Evolutionary conservation across 2,113 vertebrate genomes (phyloP).

Genomic region (Malurus alboscapulatus): DNA sequence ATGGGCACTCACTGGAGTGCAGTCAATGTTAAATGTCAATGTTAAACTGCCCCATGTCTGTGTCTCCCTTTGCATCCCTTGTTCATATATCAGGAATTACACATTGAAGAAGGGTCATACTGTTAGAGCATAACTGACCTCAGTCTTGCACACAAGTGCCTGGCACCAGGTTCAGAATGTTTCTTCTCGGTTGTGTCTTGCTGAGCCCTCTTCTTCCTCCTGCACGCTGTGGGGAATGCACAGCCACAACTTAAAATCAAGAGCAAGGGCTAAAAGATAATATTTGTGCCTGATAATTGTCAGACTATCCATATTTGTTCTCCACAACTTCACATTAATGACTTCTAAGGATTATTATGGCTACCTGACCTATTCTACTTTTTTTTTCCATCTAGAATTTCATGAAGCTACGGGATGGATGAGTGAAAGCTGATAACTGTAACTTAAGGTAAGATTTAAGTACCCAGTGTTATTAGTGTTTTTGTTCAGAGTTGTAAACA

Average conservation of each 20-base stretch:
- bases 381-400: background rate
- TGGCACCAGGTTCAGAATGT: background rate
- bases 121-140: background rate
- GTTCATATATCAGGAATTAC: accelerated
- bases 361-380: background rate
- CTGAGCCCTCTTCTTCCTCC: background rate
- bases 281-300: background rate
- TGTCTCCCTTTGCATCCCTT: background rate
- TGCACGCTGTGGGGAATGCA: background rate
- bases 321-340: background rate
- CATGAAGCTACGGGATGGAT: accelerated
- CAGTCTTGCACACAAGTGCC: background rate
- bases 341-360: background rate
- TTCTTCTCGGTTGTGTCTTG: background rate
- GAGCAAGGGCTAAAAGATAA: background rate
- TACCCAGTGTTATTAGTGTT: background rate
- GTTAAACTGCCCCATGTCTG: background rate
- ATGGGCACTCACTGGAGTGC: background rate
- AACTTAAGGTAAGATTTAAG: background rate
- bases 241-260: background rate
- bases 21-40: background rate
- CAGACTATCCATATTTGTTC: background rate
- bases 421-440: background rate
- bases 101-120: accelerated
- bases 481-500: background rate